phyloP scores from a whole-genome alignment of 2,113 vertebrate species.

The Callorhinus ursinus region DNA sequence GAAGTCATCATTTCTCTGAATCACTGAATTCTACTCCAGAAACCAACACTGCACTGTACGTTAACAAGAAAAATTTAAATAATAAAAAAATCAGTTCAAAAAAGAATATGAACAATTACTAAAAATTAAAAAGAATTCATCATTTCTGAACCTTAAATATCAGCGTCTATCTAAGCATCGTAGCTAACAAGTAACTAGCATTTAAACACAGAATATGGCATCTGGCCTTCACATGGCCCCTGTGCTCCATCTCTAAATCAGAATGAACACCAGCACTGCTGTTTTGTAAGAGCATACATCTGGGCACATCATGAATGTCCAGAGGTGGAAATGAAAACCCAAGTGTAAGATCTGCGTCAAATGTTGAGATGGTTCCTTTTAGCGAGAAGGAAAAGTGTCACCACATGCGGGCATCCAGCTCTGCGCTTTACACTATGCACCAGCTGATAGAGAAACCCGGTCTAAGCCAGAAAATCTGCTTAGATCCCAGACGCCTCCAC shows the following conservation, averaged over 20 bases:
- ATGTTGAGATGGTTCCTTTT: not conserved
- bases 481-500: not conserved
- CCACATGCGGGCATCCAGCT: not conserved
- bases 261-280: not conserved
- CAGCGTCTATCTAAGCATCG: rapidly evolving
- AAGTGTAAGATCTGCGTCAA: not conserved
- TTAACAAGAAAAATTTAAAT: not conserved
- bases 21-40: not conserved
- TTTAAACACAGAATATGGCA: not conserved
- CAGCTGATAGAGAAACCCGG: not conserved
- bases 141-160: not conserved
- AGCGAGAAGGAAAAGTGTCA: not conserved
- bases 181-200: not conserved
- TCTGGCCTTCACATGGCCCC: not conserved
- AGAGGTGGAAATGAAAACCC: not conserved
- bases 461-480: not conserved
- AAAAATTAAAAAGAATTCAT: not conserved
- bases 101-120: too few relatives aligned
- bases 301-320: rapidly evolving
- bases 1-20: not conserved
- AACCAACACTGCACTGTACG: not conserved
- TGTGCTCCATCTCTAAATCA: not conserved
- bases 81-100: not conserved
- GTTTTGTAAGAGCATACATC: not conserved
- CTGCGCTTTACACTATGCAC: not conserved